Conservation (phyloP, 2,113 vertebrate genomes). For the Arizona elegans region DNA sequence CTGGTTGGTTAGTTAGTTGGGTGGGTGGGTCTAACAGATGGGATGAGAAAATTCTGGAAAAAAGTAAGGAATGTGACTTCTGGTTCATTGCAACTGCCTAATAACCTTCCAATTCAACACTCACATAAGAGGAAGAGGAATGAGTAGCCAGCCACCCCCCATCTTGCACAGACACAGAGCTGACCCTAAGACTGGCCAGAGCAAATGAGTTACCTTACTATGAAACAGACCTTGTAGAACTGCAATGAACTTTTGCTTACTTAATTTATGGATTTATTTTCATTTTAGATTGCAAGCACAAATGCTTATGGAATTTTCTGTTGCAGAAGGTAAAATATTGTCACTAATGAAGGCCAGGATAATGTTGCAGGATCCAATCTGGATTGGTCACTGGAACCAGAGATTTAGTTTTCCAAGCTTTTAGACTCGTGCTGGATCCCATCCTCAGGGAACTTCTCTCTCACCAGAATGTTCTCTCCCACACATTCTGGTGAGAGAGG, state of each 20-base stretch:
- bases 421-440: neutral
- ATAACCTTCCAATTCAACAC: neutral
- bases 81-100: neutral
- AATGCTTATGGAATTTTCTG: neutral
- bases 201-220: neutral
- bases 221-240: neutral
- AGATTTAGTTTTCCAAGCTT: neutral
- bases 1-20: neutral
- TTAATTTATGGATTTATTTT: neutral
- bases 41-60: neutral
- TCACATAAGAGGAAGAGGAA: neutral
- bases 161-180: neutral
- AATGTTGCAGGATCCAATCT: neutral
- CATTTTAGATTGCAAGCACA: neutral
- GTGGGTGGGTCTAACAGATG: neutral
- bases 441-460: neutral
- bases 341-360: neutral
- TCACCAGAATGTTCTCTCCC: neutral
- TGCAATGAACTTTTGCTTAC: neutral
- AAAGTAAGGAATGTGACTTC: neutral
- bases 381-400: neutral
- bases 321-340: neutral
- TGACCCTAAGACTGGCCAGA: neutral
- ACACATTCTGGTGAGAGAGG: neutral
- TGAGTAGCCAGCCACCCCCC: neutral